A percentile compares a stretch with the other conserved stretches of the same genome.
Evolutionary conservation across 2,113 vertebrate species (phyloP).

Genomic region (Austrofundulus limnaeus): DNA sequence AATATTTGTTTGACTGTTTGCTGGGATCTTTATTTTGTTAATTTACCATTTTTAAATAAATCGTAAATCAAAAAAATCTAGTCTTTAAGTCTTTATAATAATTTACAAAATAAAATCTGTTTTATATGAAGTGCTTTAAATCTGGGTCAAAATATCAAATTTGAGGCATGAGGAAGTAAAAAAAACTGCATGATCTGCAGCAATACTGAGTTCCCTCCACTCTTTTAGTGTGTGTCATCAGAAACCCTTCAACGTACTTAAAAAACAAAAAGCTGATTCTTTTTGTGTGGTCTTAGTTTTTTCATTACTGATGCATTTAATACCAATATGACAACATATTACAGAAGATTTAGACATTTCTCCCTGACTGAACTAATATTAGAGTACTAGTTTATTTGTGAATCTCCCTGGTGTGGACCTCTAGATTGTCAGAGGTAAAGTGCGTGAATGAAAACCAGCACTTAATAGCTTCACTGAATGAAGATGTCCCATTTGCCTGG

Average conservation of each 20-base stretch:
- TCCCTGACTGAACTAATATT: not conserved
- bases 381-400: slow-evolving; percentile 20
- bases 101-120: not conserved
- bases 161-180: not conserved
- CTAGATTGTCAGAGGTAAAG: slow-evolving; percentile 21
- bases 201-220: slow-evolving; percentile 1
- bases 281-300: not conserved
- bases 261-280: not conserved
- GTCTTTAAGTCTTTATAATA: not conserved
- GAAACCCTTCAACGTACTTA: slow-evolving; percentile 4
- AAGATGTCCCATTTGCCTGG: slow-evolving; percentile 16
- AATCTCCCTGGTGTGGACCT: not conserved
- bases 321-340: not conserved
- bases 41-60: not conserved
- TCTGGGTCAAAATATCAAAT: not conserved
- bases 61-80: not conserved
- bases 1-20: not conserved
- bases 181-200: not conserved
- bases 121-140: not conserved
- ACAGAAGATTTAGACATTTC: not conserved
- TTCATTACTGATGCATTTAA: not conserved
- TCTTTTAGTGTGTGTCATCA: slow-evolving; percentile 11
- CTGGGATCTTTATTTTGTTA: not conserved
- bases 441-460: slow-evolving; percentile 30
- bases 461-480: slow-evolving; percentile 1